Evolutionary conservation across 2,888 invertebrate genomes (phyloP), one percentile per base, ranked within the genome.

Genomic region (Apodemia duryi): DNA sequence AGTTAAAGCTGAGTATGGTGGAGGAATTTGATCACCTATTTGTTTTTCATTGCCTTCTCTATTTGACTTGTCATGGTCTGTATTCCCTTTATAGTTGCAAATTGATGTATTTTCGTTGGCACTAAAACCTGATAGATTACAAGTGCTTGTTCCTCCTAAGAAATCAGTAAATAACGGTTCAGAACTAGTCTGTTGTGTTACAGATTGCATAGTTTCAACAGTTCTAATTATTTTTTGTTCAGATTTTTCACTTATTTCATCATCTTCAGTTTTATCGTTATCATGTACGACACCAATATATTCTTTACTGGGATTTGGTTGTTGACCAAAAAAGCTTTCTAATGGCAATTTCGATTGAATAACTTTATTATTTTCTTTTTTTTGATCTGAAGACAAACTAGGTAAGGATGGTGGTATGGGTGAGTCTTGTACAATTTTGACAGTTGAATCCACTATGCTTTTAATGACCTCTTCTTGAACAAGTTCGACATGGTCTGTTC

Each of bases 391-490:
- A 54, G 32, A 32, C 4, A 13, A 13, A 46, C 46, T 46, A 13
- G 46, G 13, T 4, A 46, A 5, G 13, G 4, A 6, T 32, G 32
- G 57, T 10, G 57, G 57, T 57, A 57, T 13, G 1, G 57, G 57
- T 13, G 57, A 57, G 6, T 57, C 57, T 57, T 57, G 57, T 11
- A 57, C 57, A 57, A 57, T 57, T 11, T 57, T 57, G 13, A 57
- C 32, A 2, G 57, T 57, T 2, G 57, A 57, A 57, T 57, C 57
- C 32, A 57, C 57, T 32, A 57, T 57, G 29, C 57, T 57, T 57
- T 57, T 57, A 29, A 57, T 29, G 10, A 57, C 32, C 13, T 57
- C 57, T 57, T 57, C 57, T 57, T 57, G 57, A 11, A 7, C 57
- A 57, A 57, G 32, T 6, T 57, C 29, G 11, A 13, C 5, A 11